Evolutionary conservation across 2,888 invertebrate species (phyloP).

Genomic region (Cinara cedri): DNA sequence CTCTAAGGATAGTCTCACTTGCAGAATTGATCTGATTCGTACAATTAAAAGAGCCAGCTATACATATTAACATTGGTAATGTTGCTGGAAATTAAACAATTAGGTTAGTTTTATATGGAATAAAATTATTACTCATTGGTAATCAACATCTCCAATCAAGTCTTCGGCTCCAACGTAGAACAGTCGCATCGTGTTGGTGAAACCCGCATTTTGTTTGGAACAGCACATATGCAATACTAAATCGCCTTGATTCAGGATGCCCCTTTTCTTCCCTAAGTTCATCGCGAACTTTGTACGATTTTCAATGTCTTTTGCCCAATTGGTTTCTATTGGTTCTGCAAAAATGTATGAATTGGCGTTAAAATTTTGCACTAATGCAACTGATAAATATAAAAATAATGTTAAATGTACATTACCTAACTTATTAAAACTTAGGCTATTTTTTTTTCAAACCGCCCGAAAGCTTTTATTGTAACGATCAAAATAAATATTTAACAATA

Average conservation of each 20-base stretch:
- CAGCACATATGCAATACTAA: constrained; percentile 75
- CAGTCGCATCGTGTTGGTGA: constrained; percentile 74
- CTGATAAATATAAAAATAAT: not conserved
- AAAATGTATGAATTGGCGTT: not conserved
- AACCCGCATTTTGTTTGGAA: constrained; percentile 72
- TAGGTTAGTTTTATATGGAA: no score
- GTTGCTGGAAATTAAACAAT: no score
- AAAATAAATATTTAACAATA: no score
- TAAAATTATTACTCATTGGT: no score
- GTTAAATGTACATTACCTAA: not conserved
- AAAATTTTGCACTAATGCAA: not conserved
- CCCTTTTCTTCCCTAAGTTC: constrained; percentile 69
- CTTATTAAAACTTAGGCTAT: not conserved
- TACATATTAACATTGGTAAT: no score
- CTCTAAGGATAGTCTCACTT: no score
- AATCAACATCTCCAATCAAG: no score
- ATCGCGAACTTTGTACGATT: constrained; percentile 68
- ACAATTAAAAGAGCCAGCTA: no score
- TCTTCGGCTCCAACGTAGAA: constrained; percentile 64
- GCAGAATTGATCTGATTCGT: no score
- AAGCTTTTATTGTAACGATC: no score
- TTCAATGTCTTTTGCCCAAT: constrained; percentile 71
- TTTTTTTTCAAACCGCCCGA: not conserved
- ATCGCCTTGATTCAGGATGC: constrained; percentile 73
- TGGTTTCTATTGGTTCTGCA: constrained; percentile 64